These are phyloP conservation scores for Eupithecia vulgata DNA, from an alignment of 2,888 invertebrate species.

Conservation along the genomic window DNA sequence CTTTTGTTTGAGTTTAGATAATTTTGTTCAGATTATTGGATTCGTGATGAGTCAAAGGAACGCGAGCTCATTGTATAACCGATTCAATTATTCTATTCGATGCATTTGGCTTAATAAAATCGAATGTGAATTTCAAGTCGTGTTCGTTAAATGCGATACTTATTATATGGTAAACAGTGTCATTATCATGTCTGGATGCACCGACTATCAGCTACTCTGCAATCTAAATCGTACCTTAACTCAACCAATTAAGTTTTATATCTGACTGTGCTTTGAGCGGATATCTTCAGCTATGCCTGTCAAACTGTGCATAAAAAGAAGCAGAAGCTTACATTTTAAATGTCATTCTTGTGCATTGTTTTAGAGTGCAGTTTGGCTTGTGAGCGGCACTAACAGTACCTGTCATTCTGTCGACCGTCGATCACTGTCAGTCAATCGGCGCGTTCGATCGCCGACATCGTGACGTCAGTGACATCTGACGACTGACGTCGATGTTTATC, in stretches of 20 bases:
- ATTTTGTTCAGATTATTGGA: neutral
- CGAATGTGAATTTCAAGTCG: slow-evolving; percentile 60
- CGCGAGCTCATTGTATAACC: slow-evolving; percentile 18
- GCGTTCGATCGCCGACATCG: slow-evolving; percentile 57
- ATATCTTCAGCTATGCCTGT: slow-evolving; percentile 46
- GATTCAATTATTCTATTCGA: slow-evolving; percentile 39
- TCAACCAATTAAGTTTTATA: slow-evolving; percentile 29
- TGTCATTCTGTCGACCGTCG: slow-evolving; percentile 68
- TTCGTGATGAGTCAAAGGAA: slow-evolving; percentile 1
- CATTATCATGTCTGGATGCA: slow-evolving; percentile 78
- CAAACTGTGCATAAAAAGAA: slow-evolving; percentile 44
- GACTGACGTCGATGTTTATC: slow-evolving; percentile 74
- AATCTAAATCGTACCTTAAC: slow-evolving; percentile 33
- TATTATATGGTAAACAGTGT: slow-evolving; percentile 81
- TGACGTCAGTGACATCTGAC: slow-evolving; percentile 70
- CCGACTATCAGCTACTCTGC: slow-evolving; percentile 45
- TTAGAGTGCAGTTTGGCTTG: slow-evolving; percentile 29
- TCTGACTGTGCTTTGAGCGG: slow-evolving; percentile 30
- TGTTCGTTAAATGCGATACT: slow-evolving; percentile 66
- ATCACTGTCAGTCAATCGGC: slow-evolving; percentile 74
- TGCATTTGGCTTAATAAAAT: slow-evolving; percentile 53
- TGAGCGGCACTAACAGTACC: slow-evolving; percentile 42
- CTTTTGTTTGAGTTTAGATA: neutral
- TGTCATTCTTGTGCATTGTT: slow-evolving; percentile 12
- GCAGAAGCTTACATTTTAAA: slow-evolving; percentile 6